Evolutionary conservation across 2,113 vertebrate genomes (phyloP), one percentile per base, ranked within the genome.

Genomic region (Strigops habroptila): DNA sequence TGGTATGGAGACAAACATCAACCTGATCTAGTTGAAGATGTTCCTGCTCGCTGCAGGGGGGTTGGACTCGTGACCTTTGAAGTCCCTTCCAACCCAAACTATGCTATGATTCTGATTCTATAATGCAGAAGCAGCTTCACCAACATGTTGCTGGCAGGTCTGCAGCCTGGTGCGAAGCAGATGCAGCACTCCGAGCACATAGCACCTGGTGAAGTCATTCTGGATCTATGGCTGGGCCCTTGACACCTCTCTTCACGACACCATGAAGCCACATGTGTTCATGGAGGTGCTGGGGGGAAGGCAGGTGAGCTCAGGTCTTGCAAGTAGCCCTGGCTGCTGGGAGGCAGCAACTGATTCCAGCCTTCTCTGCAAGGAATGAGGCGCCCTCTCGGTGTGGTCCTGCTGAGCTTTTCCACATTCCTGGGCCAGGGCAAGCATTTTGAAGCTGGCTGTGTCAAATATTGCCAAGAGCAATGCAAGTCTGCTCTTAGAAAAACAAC

Each of bases 371-470:
- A 44, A 79, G 44, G 67, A 92, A 23, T 2, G 14, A 91, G 57
- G 19, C 0, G 0, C 41, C 48, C 14, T 84, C 46, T 53, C 0
- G 0, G 18, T 52, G 44, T 0, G 10, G 46, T 82, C 28, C 48
- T 80, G 59, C 44, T 62, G 55, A 91, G 57, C 10, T 68, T 89
- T 88, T 70, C 49, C n/a, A 59, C 16, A 10, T 35, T 92, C 43
- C 62, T 62, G 59, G 37, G 67, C 35, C 63, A 82, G 67, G 59
- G 60, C 41, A 91, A 94, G 89, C 27, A 63, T 76, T 95, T 76
- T 77, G 53, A 79, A 82, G 62, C 44, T 76, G 71, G 3, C 35
- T 52, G 10, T 77, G 69, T 68, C 83, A 88, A 92, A 81, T 59
- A 73, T 74, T 86, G 91, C 71, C 88, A 63, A 77, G 59, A 85